Conservation (phyloP, 2,113 vertebrate species). For the Megaleporinus macrocephalus region DNA sequence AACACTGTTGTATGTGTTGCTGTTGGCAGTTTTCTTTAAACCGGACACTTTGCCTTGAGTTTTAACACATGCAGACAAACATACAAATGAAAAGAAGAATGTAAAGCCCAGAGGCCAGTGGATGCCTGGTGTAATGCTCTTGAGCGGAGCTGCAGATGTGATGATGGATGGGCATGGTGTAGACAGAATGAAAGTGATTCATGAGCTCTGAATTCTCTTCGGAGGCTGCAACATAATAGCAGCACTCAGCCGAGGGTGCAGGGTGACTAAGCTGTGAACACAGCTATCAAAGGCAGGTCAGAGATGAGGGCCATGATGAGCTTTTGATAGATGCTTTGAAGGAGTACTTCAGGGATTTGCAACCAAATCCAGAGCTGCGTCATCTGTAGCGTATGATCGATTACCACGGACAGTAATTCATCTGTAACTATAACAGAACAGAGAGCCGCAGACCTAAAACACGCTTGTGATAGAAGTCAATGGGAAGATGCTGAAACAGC, state of each 20-base stretch:
- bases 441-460: neutral
- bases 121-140: neutral
- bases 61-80: neutral
- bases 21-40: neutral
- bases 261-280: neutral
- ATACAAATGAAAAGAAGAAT: neutral
- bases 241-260: neutral
- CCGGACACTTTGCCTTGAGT: conserved; percentile 5
- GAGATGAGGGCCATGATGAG: neutral
- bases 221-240: neutral
- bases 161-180: neutral
- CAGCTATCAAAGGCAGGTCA: neutral
- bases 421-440: neutral
- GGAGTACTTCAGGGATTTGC: neutral
- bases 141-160: neutral
- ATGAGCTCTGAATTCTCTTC: neutral
- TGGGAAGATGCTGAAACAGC: neutral
- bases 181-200: conserved; percentile 3
- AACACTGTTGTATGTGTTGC: neutral
- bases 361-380: neutral
- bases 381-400: neutral
- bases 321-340: neutral
- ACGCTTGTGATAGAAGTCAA: neutral
- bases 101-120: too few relatives aligned
- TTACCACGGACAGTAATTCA: neutral